Conservation (phyloP, 2,888 invertebrate species). For the Rhaphigaster nebulosa region DNA sequence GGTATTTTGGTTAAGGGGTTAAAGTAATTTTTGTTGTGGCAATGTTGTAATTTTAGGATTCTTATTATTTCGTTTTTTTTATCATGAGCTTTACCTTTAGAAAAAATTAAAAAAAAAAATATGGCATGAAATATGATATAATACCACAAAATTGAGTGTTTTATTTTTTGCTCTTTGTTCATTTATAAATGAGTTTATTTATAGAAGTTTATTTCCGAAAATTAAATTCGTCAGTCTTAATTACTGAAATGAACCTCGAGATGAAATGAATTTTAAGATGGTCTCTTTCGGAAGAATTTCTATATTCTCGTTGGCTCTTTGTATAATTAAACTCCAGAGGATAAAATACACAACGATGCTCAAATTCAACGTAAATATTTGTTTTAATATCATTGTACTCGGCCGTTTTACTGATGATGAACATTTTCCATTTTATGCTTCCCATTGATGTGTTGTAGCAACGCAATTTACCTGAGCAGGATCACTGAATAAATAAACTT, state of each 20-base stretch:
- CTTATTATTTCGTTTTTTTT: too few species aligned
- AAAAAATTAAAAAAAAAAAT: too few species aligned
- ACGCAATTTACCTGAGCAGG: not conserved
- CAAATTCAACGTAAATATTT: not conserved
- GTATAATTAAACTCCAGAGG: not conserved
- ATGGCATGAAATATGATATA: too few species aligned
- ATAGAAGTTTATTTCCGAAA: too few species aligned
- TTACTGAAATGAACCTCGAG: not conserved
- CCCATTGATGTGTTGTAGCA: not conserved
- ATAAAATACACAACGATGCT: not conserved
- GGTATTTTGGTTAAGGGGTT: too few species aligned
- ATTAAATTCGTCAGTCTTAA: too few species aligned
- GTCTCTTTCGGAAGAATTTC: not conserved
- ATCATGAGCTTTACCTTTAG: too few species aligned
- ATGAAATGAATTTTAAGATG: not conserved
- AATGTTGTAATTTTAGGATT: too few species aligned
- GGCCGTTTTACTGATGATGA: not conserved
- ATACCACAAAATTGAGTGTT: too few species aligned
- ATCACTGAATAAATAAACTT: not conserved
- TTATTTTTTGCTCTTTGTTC: too few species aligned
- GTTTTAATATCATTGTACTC: not conserved
- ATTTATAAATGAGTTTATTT: too few species aligned
- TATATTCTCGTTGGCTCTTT: not conserved
- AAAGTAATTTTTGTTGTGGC: too few species aligned
- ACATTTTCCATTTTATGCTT: not conserved